Base-by-base conservation (phyloP, 2,888 invertebrate species). In the Drosophila meridionalis region DNA sequence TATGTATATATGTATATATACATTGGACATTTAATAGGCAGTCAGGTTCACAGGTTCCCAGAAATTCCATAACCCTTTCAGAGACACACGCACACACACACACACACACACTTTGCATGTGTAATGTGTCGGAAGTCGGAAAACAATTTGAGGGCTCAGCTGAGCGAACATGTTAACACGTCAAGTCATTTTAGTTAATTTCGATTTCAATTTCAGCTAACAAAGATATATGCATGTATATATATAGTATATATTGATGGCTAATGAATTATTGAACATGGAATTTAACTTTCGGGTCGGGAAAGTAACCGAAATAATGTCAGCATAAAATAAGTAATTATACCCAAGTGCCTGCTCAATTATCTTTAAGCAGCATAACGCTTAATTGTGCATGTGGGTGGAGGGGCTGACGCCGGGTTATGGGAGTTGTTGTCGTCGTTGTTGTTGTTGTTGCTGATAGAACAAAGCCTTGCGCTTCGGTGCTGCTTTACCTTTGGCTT, bases 301-400 rank as follows among this genome's bases (percentile, higher is more conserved):
- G 30, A 53, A 45, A 63, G 11, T 12, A 52, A 38, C 64, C 71
- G 76, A 73, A 32, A 50, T 43, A 45, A 64, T 83, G 89, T 83
- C 89, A 83, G 79, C 76, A 72, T 72, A 76, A 90, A 91, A 77
- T 92, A 91, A 92, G 87, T 91, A 91, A 92, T 92, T 92, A 92
- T 75, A 87, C 91, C 91, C 92, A 86, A 91, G 92, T 91, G 91
- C 82, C 90, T 90, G 92, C 90, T 92, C 90, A 91, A 92, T 92
- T 92, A 91, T 92, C 92, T 82, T 89, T 83, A 76, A 85, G 78
- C 78, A 79, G 72, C 73, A 67, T 69, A 88, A 69, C 83, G 83
- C 84, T 83, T 90, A 89, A 87, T 89, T 89, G 87, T 83, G 75
- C 81, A 74, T 53, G 53, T 60, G 66, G 40, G 12, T 34, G 1